Percentiles rank a stretch among this genome's conserved stretches.
phyloP scores from a whole-genome alignment of 2,797 vertebrate genomes.

The Notamacropus eugenii region DNA sequence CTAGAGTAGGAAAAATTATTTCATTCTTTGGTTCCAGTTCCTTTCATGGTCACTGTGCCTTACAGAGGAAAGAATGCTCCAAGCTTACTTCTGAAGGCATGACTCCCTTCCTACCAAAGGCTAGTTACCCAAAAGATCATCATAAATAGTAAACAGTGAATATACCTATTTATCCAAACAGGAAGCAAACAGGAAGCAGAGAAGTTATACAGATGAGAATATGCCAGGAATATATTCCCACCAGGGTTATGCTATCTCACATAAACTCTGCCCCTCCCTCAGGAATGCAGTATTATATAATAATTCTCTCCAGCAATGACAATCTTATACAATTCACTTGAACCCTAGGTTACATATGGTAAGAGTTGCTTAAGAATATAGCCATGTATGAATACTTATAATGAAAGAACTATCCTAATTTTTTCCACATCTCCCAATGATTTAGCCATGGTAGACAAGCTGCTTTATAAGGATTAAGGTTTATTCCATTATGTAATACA shows the following conservation, averaged over 20 bases:
- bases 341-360: not conserved
- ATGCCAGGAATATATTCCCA: not conserved
- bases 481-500: slow-evolving; percentile 2
- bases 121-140: not conserved
- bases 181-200: not conserved
- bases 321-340: not conserved
- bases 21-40: not conserved
- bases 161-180: not conserved
- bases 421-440: not conserved
- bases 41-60: not conserved
- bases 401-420: not conserved
- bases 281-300: not conserved
- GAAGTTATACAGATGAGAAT: not conserved
- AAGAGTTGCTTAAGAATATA: not conserved
- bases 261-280: not conserved
- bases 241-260: not conserved
- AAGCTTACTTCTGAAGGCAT: not conserved
- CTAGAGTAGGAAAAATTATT: not conserved
- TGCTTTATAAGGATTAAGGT: not conserved
- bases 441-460: slow-evolving; percentile 22
- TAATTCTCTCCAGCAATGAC: not conserved
- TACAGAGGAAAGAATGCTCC: not conserved
- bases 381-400: not conserved
- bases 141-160: not conserved
- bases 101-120: not conserved